phyloP scores from a whole-genome alignment of 2,797 vertebrate species.

The Sebastiscus albofasciatus region DNA sequence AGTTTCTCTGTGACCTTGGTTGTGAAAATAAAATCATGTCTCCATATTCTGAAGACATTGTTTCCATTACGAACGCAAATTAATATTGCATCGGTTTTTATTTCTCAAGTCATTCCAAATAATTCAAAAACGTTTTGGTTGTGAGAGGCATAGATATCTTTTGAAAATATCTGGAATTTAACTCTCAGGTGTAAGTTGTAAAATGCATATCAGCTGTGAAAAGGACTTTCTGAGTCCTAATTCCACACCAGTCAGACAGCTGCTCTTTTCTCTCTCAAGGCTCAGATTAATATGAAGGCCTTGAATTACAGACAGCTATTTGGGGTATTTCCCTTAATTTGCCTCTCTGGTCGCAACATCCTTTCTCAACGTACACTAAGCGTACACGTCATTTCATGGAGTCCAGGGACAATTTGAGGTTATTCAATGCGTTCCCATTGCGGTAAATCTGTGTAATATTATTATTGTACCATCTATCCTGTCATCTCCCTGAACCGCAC shows the following conservation, averaged over 20 bases:
- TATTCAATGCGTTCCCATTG: conserved; percentile 41
- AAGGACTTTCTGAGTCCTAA: neutral
- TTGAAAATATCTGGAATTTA: neutral
- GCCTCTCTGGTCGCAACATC: neutral
- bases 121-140: neutral
- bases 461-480: conserved; percentile 50
- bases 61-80: neutral
- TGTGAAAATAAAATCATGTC: neutral
- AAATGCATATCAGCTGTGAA: neutral
- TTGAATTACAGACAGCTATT: conserved; percentile 35
- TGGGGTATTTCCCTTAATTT: conserved; percentile 47
- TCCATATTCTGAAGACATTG: neutral
- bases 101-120: neutral
- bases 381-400: conserved; percentile 17
- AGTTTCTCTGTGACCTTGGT: neutral
- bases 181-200: neutral
- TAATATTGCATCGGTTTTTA: neutral
- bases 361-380: conserved; percentile 18
- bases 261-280: conserved; percentile 4
- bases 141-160: neutral
- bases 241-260: neutral
- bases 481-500: conserved; percentile 41
- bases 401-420: conserved; percentile 46
- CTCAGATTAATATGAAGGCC: conserved; percentile 30
- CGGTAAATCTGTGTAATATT: conserved; percentile 56